Evolutionary conservation across 2,888 invertebrate species (phyloP), one percentile per base, ranked within the genome.

Genomic region (Encarsia formosa): DNA sequence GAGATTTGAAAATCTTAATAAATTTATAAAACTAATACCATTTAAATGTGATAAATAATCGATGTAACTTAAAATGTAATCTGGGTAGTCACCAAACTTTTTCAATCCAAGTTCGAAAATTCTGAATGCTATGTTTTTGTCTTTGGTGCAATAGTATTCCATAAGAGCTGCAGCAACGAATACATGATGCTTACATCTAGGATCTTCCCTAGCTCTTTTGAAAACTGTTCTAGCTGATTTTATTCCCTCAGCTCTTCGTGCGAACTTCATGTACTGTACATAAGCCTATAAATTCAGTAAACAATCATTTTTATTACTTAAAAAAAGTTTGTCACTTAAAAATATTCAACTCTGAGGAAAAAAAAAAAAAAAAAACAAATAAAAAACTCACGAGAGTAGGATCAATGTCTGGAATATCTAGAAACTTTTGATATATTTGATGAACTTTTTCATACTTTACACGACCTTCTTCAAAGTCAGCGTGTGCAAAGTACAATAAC

Each of bases 121-220:
- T 54, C 94, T 81, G 75, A 95, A 94, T 1, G 96, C 96, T 49
- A 97, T 92, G 71, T 92, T 93, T 74, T 94, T 92, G 75, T 97
- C 96, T 75, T 99, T 99, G 32, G 92, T 95, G 72, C 98, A 98
- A 69, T 97, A 98, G 74, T 98, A 99, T 75, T 99, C 99, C 97
- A 99, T 98, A 0, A 97, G 78, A 0, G 99, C 97, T 0, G 98
- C 96, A 0, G 96, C 89, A 1, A 97, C 95, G 75, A 91, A 99
- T 37, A 98, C 90, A 75, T 99, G 96, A 76, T 91, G 93, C 2
- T 85, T 85, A 0, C 63, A 82, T 77, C 81, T 79, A 29, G 79
- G 74, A 71, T 99, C 98, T 70, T 98, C 97, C 19, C 99, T 78
- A 0, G 97, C 97, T 60, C 90, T 81, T 72, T 97, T 97, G 73